Percentiles rank a stretch among this genome's conserved stretches.
These are phyloP conservation scores for Lasiurus cinereus DNA, from an alignment of 2,113 vertebrate genomes.

Conservation along the genomic window DNA sequence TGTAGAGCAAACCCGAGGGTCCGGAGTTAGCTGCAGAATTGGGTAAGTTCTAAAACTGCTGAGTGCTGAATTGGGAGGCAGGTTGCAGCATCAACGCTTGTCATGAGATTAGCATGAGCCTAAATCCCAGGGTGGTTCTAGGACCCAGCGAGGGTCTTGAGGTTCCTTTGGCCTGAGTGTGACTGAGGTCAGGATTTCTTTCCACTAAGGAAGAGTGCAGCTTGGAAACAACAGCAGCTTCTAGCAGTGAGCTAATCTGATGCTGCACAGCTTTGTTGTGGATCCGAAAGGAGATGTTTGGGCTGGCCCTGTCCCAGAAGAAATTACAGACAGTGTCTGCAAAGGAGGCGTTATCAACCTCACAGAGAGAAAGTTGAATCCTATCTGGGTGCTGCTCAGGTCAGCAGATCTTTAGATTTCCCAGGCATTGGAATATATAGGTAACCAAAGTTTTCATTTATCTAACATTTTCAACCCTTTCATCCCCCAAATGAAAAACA, in stretches of 20 bases:
- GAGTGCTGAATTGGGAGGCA: not conserved
- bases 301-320: not conserved
- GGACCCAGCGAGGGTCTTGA: conserved; percentile 31
- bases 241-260: not conserved
- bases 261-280: not conserved
- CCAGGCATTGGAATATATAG: not conserved
- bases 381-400: not conserved
- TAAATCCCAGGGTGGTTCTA: not conserved
- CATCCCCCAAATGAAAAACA: not conserved
- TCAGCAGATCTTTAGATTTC: not conserved
- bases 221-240: not conserved
- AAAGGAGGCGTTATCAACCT: not conserved
- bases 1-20: not conserved
- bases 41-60: not conserved
- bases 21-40: conserved; percentile 1
- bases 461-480: not conserved
- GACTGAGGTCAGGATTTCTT: conserved; percentile 21
- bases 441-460: conserved; percentile 17
- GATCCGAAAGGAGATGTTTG: not conserved
- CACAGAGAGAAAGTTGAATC: not conserved
- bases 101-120: not conserved
- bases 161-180: not conserved
- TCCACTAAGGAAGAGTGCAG: not conserved
- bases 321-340: not conserved
- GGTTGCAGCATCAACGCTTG: not conserved